Evolutionary conservation across 2,797 vertebrate genomes (phyloP), one percentile per base, ranked within the genome.

Genomic region (Mus minutoides): DNA sequence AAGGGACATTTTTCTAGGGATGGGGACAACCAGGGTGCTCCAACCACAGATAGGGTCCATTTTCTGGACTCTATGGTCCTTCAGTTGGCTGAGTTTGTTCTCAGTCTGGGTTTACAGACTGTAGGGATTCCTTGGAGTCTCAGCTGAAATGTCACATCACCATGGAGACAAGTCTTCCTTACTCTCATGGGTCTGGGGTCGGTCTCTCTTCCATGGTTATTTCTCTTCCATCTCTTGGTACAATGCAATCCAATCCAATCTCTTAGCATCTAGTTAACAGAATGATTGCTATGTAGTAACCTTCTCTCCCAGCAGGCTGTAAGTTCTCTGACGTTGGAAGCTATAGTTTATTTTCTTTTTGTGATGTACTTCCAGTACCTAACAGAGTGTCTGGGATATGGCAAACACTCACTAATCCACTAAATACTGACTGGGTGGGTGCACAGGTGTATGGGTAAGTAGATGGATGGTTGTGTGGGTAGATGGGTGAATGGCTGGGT

Each of bases 71-170:
- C 69, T 34, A 14, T 1, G 12, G 58, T 2, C 11, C 13, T 62
- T 29, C 2, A 64, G 22, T 60, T 64, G 31, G 29, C 3, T 60
- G 22, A 7, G 11, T 24, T 54, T 52, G 56, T 77, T 73, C 22
- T 95, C n/a, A 4, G 43, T 11, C 64, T 24, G 46, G 26, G 54
- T 58, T 64, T 67, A n/a, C 14, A 46, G 40, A 43, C 14, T 9
- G 0, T 3, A 1, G 34, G 29, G 40, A 31, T 46, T 3, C 34
- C 71, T 52, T n/a, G 49, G 69, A 26, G 29, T 49, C 16, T 82
- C 64, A 17, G 60, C 3, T 37, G 43, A 31, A n/a, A 80, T 92
- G 93, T 82, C 96, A 92, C 90, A 94, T 94, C 92, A 91, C 97
- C 97, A 26, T 26, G 31, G 60, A 96, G 95, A 43, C 22, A 64